phyloP scores from a whole-genome alignment of 2,888 invertebrate species.

The Lasiommata megera region DNA sequence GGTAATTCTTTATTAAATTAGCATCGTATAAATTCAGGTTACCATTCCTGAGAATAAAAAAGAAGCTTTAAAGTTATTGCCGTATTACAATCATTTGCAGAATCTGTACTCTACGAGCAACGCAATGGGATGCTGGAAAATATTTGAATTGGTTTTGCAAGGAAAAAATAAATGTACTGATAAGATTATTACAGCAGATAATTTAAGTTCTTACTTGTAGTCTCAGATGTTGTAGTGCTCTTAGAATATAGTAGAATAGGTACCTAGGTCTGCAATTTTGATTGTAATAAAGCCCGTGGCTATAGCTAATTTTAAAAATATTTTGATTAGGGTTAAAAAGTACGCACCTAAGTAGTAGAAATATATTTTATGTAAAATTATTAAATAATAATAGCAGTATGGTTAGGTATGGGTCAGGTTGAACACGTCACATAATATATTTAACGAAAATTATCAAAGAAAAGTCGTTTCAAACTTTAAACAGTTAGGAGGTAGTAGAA shows the following conservation, averaged over 20 bases:
- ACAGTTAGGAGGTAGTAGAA: not conserved
- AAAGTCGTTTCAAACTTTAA: not conserved
- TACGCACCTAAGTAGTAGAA: not conserved
- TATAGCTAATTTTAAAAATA: slow-evolving; percentile 4
- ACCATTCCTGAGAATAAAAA: slow-evolving; percentile 1
- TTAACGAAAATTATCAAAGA: not conserved
- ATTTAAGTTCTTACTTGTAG: no score
- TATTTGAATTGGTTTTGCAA: no score
- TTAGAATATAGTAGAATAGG: no score
- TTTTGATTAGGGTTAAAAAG: slow-evolving; percentile 7
- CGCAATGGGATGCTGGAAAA: not conserved
- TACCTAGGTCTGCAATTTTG: slow-evolving; percentile 1
- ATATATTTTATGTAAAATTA: not conserved
- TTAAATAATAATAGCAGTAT: not conserved
- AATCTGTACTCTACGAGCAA: not conserved
- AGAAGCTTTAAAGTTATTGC: not conserved
- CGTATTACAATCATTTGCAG: slow-evolving; percentile 14
- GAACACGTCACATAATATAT: not conserved
- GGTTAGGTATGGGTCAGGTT: not conserved
- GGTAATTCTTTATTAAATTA: no score
- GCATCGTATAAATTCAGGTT: not conserved
- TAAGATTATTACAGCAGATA: no score
- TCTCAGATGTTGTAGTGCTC: no score
- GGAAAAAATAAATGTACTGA: no score
- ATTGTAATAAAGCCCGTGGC: slow-evolving; percentile 1